Conservation (phyloP, 2,113 vertebrate genomes). For the Prinia subflava region DNA sequence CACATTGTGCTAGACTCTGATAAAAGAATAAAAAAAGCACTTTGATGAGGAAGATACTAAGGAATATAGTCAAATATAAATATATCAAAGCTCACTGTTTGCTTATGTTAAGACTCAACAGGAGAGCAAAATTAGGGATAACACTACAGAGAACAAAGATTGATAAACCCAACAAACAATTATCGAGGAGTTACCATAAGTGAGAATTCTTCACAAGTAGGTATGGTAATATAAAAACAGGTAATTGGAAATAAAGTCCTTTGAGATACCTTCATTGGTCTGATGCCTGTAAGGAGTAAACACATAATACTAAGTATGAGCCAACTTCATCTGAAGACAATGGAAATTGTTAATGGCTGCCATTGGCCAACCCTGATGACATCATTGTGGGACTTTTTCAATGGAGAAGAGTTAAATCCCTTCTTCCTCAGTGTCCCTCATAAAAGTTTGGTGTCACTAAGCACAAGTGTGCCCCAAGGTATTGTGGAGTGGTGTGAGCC, state of each 20-base stretch:
- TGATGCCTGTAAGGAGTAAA: background rate
- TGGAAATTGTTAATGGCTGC: background rate
- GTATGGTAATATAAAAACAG: background rate
- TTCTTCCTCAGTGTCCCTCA: background rate
- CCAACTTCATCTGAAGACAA: background rate
- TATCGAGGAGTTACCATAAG: background rate
- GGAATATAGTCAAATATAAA: background rate
- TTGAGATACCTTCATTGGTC: background rate
- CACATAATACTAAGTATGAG: background rate
- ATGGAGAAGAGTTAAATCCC: background rate
- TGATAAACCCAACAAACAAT: background rate
- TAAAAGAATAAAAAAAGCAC: background rate
- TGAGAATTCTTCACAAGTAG: background rate
- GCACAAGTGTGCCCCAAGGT: accelerated
- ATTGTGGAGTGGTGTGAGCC: accelerated
- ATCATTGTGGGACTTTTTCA: background rate
- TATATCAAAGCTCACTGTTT: background rate
- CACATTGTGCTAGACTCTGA: background rate
- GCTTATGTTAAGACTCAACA: background rate
- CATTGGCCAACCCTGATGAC: background rate
- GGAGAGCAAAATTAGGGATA: background rate
- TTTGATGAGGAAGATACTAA: background rate
- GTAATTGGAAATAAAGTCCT: background rate
- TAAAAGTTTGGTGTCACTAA: background rate
- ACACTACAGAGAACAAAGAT: background rate